Conservation (phyloP, 2,797 vertebrate genomes). For the Poeciliopsis presidionis region DNA sequence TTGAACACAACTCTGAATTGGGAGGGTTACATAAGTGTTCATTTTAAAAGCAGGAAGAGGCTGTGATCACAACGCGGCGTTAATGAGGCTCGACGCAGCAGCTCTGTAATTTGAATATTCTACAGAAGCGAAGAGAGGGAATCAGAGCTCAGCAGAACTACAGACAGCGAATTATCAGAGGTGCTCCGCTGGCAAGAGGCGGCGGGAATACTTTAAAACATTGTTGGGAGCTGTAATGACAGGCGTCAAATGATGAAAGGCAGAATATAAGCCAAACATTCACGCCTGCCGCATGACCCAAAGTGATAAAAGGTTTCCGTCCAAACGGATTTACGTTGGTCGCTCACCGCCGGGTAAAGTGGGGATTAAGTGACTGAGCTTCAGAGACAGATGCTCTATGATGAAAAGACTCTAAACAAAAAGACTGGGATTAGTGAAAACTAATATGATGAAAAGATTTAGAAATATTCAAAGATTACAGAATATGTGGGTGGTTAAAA, state of each 20-base stretch:
- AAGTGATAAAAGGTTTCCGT: slow-evolving; percentile 49
- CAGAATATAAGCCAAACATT: slow-evolving; percentile 28
- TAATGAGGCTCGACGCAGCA: slow-evolving; percentile 45
- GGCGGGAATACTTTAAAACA: slow-evolving; percentile 45
- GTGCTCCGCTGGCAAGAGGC: slow-evolving; percentile 21
- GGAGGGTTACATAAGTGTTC: slow-evolving; percentile 24
- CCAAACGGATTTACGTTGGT: slow-evolving; percentile 16
- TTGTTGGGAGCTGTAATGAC: slow-evolving; percentile 45
- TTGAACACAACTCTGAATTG: neutral
- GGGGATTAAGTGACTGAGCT: slow-evolving; percentile 19
- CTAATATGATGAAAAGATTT: slow-evolving; percentile 36
- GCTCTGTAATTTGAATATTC: slow-evolving; percentile 29
- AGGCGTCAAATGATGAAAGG: slow-evolving; percentile 49
- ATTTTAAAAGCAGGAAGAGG: slow-evolving; percentile 36
- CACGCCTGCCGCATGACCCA: slow-evolving; percentile 9
- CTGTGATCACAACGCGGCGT: slow-evolving; percentile 47
- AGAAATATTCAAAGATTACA: slow-evolving; percentile 12
- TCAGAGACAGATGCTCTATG: slow-evolving; percentile 21
- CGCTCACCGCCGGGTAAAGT: slow-evolving; percentile 1
- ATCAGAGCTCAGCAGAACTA: slow-evolving; percentile 9
- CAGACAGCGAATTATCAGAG: slow-evolving; percentile 26
- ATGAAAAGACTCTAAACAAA: slow-evolving; percentile 39
- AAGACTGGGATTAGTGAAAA: slow-evolving; percentile 18
- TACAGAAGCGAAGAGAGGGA: slow-evolving; percentile 18
- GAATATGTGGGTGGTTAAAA: slow-evolving; percentile 10